A percentile compares a stretch with the other conserved stretches of the same genome.
phyloP scores from a whole-genome alignment of 2,888 invertebrate species.

The Cerastis leucographa region DNA sequence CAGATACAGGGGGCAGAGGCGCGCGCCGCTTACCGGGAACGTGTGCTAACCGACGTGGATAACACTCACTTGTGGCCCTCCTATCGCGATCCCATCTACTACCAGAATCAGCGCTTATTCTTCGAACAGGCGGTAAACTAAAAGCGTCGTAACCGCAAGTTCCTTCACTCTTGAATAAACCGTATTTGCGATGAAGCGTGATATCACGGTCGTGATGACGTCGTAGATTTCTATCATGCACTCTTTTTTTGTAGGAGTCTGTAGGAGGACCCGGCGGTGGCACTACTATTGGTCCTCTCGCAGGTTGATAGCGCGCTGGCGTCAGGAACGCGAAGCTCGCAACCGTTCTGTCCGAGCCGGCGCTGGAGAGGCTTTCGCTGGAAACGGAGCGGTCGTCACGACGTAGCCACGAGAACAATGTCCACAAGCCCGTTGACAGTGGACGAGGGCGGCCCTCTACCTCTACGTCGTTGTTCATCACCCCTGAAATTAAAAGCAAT shows the following conservation, averaged over 20 bases:
- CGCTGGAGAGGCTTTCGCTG: slow-evolving; percentile 91
- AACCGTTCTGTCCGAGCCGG: slow-evolving; percentile 93
- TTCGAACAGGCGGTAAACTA: slow-evolving; percentile 79
- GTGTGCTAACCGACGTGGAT: slow-evolving; percentile 91
- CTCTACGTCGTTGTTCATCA: slow-evolving; percentile 83
- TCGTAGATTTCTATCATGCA: slow-evolving; percentile 91
- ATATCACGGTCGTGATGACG: slow-evolving; percentile 91
- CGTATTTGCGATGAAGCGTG: slow-evolving; percentile 92
- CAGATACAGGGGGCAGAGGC: slow-evolving; percentile 91
- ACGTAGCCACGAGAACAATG: slow-evolving; percentile 94
- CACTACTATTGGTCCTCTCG: slow-evolving; percentile 81
- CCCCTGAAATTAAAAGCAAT: slow-evolving; percentile 75
- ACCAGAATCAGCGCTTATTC: slow-evolving; percentile 59
- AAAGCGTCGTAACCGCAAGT: slow-evolving; percentile 82
- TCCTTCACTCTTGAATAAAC: slow-evolving; percentile 81
- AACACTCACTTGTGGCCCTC: slow-evolving; percentile 92
- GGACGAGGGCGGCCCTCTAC: slow-evolving; percentile 84
- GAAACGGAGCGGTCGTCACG: slow-evolving; percentile 87
- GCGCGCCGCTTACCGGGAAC: slow-evolving; percentile 95
- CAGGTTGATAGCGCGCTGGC: slow-evolving; percentile 88
- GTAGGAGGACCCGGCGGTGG: slow-evolving; percentile 91
- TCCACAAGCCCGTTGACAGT: slow-evolving; percentile 88
- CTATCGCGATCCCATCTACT: slow-evolving; percentile 82
- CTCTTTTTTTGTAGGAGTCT: slow-evolving; percentile 91
- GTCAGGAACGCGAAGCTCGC: slow-evolving; percentile 93